Evolutionary conservation across 2,113 vertebrate genomes (phyloP).

Genomic region (Alligator mississippiensis): DNA sequence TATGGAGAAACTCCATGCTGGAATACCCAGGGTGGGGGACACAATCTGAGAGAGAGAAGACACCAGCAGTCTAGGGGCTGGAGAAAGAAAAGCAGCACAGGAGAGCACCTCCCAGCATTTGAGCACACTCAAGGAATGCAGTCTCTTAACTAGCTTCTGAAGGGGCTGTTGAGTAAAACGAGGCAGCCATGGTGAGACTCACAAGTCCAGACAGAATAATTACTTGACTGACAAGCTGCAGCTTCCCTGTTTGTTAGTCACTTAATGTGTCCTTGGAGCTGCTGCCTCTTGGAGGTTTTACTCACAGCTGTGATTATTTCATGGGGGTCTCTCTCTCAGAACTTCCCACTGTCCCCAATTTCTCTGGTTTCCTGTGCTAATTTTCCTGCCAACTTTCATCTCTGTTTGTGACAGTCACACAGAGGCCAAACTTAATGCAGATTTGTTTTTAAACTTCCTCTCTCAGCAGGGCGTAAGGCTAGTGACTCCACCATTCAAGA

Average conservation of each 20-base stretch:
- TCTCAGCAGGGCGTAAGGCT: neutral
- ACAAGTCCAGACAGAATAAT: neutral
- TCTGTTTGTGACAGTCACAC: neutral
- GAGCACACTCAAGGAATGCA: neutral
- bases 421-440: neutral
- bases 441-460: neutral
- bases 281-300: neutral
- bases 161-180: neutral
- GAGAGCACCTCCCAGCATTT: neutral
- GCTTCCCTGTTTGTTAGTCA: neutral
- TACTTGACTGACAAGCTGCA: neutral
- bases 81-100: neutral
- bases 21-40: rapidly evolving
- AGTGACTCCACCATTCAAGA: neutral
- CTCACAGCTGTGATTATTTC: slow-evolving; percentile 9
- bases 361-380: neutral
- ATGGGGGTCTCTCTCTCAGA: neutral
- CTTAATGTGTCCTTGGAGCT: neutral
- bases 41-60: neutral
- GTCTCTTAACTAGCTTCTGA: neutral
- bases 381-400: slow-evolving; percentile 7
- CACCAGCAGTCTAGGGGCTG: neutral
- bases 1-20: rapidly evolving
- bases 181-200: neutral
- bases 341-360: neutral